Evolutionary conservation across 2,797 vertebrate species (phyloP).

Genomic region (Neomorphus geoffroyi): DNA sequence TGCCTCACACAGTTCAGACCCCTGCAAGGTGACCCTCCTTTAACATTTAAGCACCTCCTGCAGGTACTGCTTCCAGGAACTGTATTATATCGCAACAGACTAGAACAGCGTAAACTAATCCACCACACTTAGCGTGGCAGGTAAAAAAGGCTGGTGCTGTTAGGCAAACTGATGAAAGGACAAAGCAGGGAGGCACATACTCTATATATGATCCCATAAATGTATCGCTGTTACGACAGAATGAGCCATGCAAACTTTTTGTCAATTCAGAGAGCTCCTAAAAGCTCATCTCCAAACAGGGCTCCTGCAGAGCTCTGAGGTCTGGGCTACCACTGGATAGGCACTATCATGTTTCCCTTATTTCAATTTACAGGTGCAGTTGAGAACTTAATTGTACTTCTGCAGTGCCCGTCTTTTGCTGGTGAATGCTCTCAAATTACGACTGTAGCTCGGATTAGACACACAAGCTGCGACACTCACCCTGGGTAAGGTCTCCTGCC

Average conservation of each 20-base stretch:
- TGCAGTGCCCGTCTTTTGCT: background rate
- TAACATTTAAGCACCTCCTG: background rate
- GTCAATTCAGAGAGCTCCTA: background rate
- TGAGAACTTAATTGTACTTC: background rate
- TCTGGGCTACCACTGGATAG: background rate
- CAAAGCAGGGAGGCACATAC: background rate
- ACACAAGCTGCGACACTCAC: constrained; percentile 73
- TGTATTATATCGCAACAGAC: background rate
- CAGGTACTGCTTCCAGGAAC: background rate
- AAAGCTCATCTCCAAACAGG: background rate
- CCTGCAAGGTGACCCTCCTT: background rate
- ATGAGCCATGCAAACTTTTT: background rate
- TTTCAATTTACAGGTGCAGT: background rate
- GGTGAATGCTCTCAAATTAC: background rate
- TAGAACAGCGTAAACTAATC: background rate
- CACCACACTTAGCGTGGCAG: rapidly evolving
- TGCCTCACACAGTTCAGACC: background rate
- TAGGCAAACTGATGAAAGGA: background rate
- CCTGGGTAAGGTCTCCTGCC: constrained; percentile 93
- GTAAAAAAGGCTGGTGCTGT: background rate
- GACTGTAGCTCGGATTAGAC: background rate
- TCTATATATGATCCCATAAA: background rate
- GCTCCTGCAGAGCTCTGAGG: background rate
- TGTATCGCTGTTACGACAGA: background rate
- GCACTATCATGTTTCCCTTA: background rate